phyloP scores from a whole-genome alignment of 2,888 invertebrate genomes.

The Ariolimax columbianus region DNA sequence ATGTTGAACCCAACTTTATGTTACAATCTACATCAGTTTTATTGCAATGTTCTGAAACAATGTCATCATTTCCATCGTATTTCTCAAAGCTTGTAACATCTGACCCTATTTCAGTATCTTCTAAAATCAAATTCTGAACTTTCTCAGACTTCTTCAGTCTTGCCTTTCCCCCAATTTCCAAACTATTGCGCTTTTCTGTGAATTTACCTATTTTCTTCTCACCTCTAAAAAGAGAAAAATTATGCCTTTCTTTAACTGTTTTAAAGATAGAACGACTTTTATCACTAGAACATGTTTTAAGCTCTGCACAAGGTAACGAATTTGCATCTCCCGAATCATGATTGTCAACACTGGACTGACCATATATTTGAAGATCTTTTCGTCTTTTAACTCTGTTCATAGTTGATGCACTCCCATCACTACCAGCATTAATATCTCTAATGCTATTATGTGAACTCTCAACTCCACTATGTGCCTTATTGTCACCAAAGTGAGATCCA shows the following conservation, averaged over 20 bases:
- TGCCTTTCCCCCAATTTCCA: not conserved
- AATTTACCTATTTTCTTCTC: not conserved
- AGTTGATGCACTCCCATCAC: not conserved
- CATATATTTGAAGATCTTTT: not conserved
- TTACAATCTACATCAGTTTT: not conserved
- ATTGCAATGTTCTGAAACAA: not conserved
- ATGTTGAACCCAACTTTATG: not conserved
- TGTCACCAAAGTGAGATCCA: slow-evolving; percentile 12
- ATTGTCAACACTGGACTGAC: not conserved
- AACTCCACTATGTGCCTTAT: not conserved
- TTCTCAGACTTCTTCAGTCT: not conserved
- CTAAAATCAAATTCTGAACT: not conserved
- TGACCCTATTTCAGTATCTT: not conserved
- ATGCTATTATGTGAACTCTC: not conserved
- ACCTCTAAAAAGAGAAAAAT: not conserved
- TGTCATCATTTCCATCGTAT: not conserved
- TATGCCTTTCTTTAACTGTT: not conserved
- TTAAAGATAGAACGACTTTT: not conserved
- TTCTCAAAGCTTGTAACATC: not conserved
- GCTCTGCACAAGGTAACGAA: not conserved
- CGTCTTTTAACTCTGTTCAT: not conserved
- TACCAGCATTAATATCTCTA: not conserved
- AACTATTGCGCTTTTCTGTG: not conserved
- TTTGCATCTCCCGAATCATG: not conserved
- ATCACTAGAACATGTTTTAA: not conserved